These are phyloP conservation scores for Sebastes kiyomatsui DNA, from an alignment of 2,797 vertebrate species.

Conservation along the genomic window DNA sequence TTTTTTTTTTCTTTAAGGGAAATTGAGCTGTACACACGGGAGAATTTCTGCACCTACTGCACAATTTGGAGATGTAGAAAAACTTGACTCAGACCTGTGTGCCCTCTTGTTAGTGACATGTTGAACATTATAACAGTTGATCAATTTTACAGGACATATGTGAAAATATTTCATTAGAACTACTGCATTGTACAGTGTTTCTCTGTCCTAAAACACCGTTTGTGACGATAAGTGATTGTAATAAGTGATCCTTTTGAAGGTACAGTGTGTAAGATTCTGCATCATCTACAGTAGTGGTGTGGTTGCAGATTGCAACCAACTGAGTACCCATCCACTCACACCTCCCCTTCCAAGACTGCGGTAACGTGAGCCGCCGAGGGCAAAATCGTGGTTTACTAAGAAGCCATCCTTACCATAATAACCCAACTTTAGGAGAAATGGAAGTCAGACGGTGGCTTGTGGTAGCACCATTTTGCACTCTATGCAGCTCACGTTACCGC, in stretches of 20 bases:
- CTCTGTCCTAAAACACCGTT: not conserved
- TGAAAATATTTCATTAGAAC: too few species aligned
- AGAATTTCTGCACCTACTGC: not conserved
- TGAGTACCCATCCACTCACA: fast-evolving
- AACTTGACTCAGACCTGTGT: not conserved
- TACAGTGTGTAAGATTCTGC: too few species aligned
- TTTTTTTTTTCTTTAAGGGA: not conserved
- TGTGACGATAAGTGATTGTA: not conserved
- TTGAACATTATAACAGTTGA: not conserved
- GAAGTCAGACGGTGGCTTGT: too few species aligned
- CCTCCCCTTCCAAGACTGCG: too few species aligned
- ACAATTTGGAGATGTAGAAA: not conserved
- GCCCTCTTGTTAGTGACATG: not conserved
- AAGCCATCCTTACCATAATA: too few species aligned
- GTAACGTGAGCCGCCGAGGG: too few species aligned
- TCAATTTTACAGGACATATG: not conserved
- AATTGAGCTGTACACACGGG: not conserved
- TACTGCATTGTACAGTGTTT: not conserved
- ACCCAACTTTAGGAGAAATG: too few species aligned
- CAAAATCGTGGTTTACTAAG: too few species aligned
- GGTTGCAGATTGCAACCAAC: too few species aligned
- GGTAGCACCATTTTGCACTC: too few species aligned
- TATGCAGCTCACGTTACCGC: too few species aligned
- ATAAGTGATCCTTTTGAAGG: not conserved
- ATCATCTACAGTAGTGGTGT: too few species aligned